Evolutionary conservation across 2,888 invertebrate genomes (phyloP).

Genomic region (Napeogenes sylphis): DNA sequence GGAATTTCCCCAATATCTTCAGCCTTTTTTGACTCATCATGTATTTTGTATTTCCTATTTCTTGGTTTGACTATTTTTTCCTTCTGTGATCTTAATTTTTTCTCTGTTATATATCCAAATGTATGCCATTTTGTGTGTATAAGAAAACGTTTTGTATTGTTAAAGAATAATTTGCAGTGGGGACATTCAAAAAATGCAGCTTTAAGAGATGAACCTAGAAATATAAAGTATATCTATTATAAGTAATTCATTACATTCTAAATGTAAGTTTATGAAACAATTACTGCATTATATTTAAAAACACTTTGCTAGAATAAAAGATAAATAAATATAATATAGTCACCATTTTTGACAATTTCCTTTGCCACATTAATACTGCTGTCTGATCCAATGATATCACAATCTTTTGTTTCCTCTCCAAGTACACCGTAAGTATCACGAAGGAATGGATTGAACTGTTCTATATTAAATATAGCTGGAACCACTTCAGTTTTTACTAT

Average conservation of each 20-base stretch:
- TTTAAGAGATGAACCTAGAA: slow-evolving; percentile 37
- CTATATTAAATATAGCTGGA: slow-evolving; percentile 39
- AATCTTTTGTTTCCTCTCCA: slow-evolving; percentile 36
- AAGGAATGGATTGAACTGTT: slow-evolving; percentile 46
- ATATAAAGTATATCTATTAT: not conserved
- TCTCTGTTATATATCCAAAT: slow-evolving; percentile 55
- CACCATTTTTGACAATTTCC: slow-evolving; percentile 48
- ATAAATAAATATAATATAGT: slow-evolving; percentile 14
- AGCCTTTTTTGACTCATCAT: too few relatives aligned
- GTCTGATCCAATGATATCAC: slow-evolving; percentile 44
- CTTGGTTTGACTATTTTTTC: slow-evolving; percentile 43
- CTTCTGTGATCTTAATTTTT: slow-evolving; percentile 43
- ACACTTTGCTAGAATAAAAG: not conserved
- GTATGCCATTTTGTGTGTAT: slow-evolving; percentile 69
- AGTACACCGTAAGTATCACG: slow-evolving; percentile 48
- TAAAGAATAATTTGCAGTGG: slow-evolving; percentile 52
- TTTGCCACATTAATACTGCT: slow-evolving; percentile 49
- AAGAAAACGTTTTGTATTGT: slow-evolving; percentile 61
- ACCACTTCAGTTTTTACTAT: slow-evolving; percentile 45
- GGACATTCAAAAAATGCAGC: slow-evolving; percentile 55
- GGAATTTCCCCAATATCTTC: not conserved
- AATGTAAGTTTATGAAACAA: not conserved
- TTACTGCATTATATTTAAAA: not conserved
- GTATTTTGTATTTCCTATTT: slow-evolving; percentile 37
- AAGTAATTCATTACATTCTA: slow-evolving; percentile 4